A percentile compares a stretch with the other conserved stretches of the same genome.
These are phyloP conservation scores for Scopus umbretta DNA, from an alignment of 2,113 vertebrate species.

Conservation along the genomic window DNA sequence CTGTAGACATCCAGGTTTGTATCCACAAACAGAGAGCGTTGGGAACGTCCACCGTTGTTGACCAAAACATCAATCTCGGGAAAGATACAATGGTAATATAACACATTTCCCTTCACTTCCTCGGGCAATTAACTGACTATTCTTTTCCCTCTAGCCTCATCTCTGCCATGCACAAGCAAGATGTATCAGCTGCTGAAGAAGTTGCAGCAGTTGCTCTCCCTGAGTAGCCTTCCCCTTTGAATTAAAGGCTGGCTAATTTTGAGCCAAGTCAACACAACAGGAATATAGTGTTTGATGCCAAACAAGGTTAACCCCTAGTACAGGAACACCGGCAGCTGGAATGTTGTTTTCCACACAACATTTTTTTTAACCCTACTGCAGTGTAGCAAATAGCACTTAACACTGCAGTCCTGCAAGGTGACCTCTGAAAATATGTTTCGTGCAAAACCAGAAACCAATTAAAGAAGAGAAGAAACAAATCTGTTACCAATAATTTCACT, in stretches of 20 bases:
- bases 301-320: not conserved
- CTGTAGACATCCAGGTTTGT: slow-evolving; percentile 82
- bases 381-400: not conserved
- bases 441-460: not conserved
- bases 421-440: not conserved
- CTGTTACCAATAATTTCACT: not conserved
- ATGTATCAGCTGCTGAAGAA: not conserved
- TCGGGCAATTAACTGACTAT: not conserved
- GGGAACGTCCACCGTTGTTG: slow-evolving; percentile 89
- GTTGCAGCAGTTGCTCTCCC: not conserved
- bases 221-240: not conserved
- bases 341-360: not conserved
- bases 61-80: slow-evolving; percentile 86
- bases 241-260: not conserved
- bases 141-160: not conserved
- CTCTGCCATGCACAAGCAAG: not conserved
- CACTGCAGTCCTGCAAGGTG: not conserved
- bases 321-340: not conserved
- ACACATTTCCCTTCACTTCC: not conserved
- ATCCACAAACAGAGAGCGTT: slow-evolving; percentile 85
- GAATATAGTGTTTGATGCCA: not conserved
- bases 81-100: not conserved
- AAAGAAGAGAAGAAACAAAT: not conserved
- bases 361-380: not conserved
- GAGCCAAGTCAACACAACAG: not conserved